phyloP scores from a whole-genome alignment of 2,113 vertebrate species.

The Lynx canadensis region DNA sequence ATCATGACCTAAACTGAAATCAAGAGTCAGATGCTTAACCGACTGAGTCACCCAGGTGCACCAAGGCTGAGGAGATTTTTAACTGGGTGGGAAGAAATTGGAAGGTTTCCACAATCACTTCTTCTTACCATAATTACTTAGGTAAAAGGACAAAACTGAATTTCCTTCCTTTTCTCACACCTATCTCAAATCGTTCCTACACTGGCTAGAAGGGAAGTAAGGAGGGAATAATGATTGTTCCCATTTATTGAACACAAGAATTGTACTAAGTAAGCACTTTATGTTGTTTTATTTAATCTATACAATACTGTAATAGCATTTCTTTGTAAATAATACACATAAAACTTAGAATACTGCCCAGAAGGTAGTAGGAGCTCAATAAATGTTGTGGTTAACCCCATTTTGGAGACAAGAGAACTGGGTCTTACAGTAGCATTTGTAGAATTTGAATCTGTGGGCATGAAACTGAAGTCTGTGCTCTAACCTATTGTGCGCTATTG shows the following conservation, averaged over 20 bases:
- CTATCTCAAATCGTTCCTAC: background rate
- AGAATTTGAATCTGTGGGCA: background rate
- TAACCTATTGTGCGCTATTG: background rate
- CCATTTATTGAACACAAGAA: conserved; percentile 39
- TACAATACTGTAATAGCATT: background rate
- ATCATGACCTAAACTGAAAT: too few species aligned
- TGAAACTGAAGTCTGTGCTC: background rate
- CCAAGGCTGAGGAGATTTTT: background rate
- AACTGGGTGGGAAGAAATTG: background rate
- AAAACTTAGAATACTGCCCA: conserved; percentile 10
- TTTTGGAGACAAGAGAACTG: conserved; percentile 16
- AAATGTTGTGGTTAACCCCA: conserved; percentile 5
- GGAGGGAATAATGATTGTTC: background rate
- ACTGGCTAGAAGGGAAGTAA: background rate
- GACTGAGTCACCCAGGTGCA: too few species aligned
- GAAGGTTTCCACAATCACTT: background rate
- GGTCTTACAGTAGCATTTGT: background rate
- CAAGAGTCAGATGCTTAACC: too few species aligned
- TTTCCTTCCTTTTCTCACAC: background rate
- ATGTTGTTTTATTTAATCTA: conserved; percentile 33
- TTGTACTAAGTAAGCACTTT: background rate
- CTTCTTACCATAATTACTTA: background rate
- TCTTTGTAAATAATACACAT: background rate
- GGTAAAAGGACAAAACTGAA: background rate
- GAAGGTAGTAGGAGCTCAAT: conserved; percentile 16